Base-by-base conservation (phyloP, 2,113 vertebrate species). In the Boulengeromyrus knoepffleri region DNA sequence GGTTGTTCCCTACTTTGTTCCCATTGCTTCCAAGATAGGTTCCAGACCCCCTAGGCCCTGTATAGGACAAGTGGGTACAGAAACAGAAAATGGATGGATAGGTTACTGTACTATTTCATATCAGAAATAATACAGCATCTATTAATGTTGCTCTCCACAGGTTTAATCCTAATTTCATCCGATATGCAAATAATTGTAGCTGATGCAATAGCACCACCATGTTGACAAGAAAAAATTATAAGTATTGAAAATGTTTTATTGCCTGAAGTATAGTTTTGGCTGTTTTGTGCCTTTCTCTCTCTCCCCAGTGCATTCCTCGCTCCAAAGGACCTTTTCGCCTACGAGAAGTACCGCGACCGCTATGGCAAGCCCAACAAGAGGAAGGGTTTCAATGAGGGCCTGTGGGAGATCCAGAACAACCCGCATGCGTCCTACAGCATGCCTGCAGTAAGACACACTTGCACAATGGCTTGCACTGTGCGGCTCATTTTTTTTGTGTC, bases 321-420 rank as follows among this genome's bases (percentile, higher is more conserved):
- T 90, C 95, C 98, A 88, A 99, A 99, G 95, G 98, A 99, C 94
- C 96, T 99, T 88, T 99, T 99, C 93, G 96, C 94, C 24, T 99
- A 98, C 49, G 98, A 99, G 89, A 99, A 99, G 45, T 97, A 96
- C 90, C 97, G 96, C 88, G 98, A 99, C 47, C 98, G 98, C 91
- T 99, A 98, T 5, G 98, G 99, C 47, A 99, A 99, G 89, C 97
- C 98, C 88, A 99, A 99, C 96, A 99, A 99, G 95, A 96, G 99
- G 91, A 99, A 99, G 97, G 99, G 99, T 87, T 99, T 99, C 95
- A 99, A 99, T 90, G 98, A 99, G 93, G 99, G 98, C 85, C 95
- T 99, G 93, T 99, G 98, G 98, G 99, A 99, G 93, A 99, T 99
- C 92, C 97, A 99, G 95, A 99, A 99, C 95, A 99, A 98, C 92